Base-by-base conservation (phyloP, 2,797 vertebrate genomes). In the Cottoperca gobio region DNA sequence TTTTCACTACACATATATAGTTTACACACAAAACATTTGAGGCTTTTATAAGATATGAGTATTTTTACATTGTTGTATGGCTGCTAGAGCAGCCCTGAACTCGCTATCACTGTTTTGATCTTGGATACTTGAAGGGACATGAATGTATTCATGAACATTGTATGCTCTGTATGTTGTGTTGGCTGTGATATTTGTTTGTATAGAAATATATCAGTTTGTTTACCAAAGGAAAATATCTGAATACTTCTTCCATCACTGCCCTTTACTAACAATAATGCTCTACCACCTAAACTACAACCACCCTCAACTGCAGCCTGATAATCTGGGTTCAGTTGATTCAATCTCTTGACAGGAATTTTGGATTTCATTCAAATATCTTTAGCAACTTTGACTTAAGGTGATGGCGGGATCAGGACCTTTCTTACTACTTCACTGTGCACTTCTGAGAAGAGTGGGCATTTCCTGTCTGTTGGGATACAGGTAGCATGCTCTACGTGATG, bases 401-500 rank as follows among this genome's bases (percentile, higher is more conserved):
- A 53, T 7, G 28, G 28, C 6, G 2, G 23, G 45, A 59, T 45
- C 70, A 26, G 11, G 8, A 55, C 64, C 50, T 64, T 26, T 28
- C 59, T 42, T 37, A 9, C 24, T 4, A 26, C 67, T 64, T 73
- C 59, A 45, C 54, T 21, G 40, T 39, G 26, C 73, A 54, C 8
- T 24, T 26, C 39, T 19, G 23, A 50, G 69, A 62, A 17, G 49
- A 79, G 42, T 35, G 31, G 76, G 52, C 73, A 39, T 58, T 73
- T 75, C 46, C 67, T 61, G 64, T 72, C 71, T 68, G 55, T 28
- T 35, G 59, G 40, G 77, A 70, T 59, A 42, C 66, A 86, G 84
- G 83, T 77, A 79, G 31, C 70, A 42, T 26, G 66, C 66, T 73
- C 52, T 57, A 68, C 62, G 76, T 53, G 73, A 86, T 83, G 79